Conservation (phyloP, 2,797 vertebrate genomes). For the Myotis findleyi region DNA sequence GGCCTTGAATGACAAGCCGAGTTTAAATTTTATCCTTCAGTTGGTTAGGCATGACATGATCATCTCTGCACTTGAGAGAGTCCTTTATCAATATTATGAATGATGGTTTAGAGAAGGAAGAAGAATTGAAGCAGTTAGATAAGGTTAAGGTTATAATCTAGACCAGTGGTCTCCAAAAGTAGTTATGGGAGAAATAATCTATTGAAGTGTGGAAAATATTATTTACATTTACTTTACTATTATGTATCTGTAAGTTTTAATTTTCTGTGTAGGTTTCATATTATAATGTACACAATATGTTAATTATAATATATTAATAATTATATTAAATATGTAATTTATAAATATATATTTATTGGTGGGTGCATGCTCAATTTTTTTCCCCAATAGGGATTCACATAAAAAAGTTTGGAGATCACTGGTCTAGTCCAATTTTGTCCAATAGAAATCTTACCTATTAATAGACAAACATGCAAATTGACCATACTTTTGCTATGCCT, state of each 20-base stretch:
- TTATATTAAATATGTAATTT: not conserved
- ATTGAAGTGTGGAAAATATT: not conserved
- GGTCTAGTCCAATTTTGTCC: not conserved
- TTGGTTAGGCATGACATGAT: not conserved
- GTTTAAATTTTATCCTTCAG: not conserved
- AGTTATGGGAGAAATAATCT: not conserved
- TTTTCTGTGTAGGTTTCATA: not conserved
- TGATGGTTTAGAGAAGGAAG: not conserved
- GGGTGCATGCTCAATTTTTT: not conserved
- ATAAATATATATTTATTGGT: not conserved
- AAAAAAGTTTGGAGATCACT: not conserved
- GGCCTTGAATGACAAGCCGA: not conserved
- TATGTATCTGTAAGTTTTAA: not conserved
- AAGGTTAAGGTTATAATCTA: not conserved
- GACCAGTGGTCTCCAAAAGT: not conserved
- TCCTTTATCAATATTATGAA: not conserved
- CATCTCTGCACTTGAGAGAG: not conserved
- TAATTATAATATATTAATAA: not conserved
- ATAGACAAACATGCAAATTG: no score
- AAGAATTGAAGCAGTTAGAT: not conserved
- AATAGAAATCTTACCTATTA: not conserved
- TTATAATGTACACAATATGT: not conserved
- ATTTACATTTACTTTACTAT: constrained; percentile 19
- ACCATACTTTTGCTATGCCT: no score
- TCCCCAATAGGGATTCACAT: not conserved